A percentile compares a stretch with the other conserved stretches of the same genome.
phyloP scores from a whole-genome alignment of 2,113 vertebrate species.

The Psettodes erumei region DNA sequence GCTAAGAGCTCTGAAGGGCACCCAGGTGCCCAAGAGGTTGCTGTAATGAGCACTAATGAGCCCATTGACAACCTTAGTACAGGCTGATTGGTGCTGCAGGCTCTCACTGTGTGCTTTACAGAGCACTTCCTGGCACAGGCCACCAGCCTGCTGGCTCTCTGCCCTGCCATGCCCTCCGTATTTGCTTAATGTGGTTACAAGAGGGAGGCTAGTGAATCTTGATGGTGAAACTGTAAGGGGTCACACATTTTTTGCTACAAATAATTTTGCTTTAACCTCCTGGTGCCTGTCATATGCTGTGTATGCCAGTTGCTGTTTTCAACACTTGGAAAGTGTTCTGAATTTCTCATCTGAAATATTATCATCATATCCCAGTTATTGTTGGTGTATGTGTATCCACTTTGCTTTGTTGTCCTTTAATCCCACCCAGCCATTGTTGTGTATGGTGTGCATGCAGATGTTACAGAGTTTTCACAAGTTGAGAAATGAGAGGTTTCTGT shows the following conservation, averaged over 20 bases:
- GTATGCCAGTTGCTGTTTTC: too few species aligned
- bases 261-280: background rate
- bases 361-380: background rate
- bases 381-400: background rate
- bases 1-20: conserved; percentile 80
- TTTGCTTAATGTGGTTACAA: conserved; percentile 48
- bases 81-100: conserved; percentile 82
- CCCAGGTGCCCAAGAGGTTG: conserved; percentile 84
- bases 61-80: conserved; percentile 82
- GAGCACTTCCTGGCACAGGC: conserved; percentile 77
- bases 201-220: conserved; percentile 23
- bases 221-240: conserved; percentile 29
- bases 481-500: background rate
- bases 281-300: too few species aligned
- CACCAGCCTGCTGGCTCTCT: conserved; percentile 65
- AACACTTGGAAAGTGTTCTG: background rate
- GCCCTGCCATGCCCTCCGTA: conserved; percentile 63
- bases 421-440: background rate
- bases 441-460: background rate
- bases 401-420: background rate
- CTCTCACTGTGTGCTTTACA: conserved; percentile 79
- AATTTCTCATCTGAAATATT: background rate
- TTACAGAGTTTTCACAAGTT: too few species aligned
- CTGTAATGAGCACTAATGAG: conserved; percentile 84
- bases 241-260: conserved; percentile 4